phyloP scores from a whole-genome alignment of 2,888 invertebrate species.

The Diogma glabrata region DNA sequence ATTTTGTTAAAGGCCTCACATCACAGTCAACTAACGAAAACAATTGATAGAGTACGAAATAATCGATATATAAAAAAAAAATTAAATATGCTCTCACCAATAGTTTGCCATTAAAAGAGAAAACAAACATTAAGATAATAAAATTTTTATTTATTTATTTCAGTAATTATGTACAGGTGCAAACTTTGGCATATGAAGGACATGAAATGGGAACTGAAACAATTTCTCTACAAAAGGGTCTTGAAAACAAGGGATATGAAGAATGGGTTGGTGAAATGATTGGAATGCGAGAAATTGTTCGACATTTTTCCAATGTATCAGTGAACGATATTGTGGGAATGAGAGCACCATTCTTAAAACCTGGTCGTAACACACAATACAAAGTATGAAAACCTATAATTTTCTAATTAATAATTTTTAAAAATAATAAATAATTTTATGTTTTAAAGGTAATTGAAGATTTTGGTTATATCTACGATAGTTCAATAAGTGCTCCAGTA shows the following conservation, averaged over 20 bases:
- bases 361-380: slow-evolving; percentile 86
- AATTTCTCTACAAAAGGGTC: slow-evolving; percentile 60
- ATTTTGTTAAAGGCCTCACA: too few species aligned
- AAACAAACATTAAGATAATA: too few species aligned
- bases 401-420: neutral
- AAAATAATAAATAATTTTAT: slow-evolving; percentile 2
- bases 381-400: slow-evolving; percentile 44
- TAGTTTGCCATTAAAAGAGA: too few species aligned
- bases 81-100: too few species aligned
- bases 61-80: too few species aligned
- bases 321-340: slow-evolving; percentile 74
- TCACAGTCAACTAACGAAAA: too few species aligned
- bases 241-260: slow-evolving; percentile 83
- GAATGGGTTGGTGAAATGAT: slow-evolving; percentile 93
- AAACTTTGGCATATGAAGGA: slow-evolving; percentile 75
- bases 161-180: slow-evolving; percentile 90
- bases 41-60: too few species aligned
- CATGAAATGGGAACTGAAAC: slow-evolving; percentile 66
- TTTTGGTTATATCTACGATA: slow-evolving; percentile 86
- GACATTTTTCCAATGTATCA: slow-evolving; percentile 70
- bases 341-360: slow-evolving; percentile 80
- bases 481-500: slow-evolving; percentile 79
- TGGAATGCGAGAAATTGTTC: slow-evolving; percentile 80
- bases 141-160: too few species aligned
- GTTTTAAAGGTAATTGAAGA: slow-evolving; percentile 70